These are phyloP conservation scores for Perognathus longimembris DNA, from an alignment of 2,113 vertebrate species.

Conservation along the genomic window DNA sequence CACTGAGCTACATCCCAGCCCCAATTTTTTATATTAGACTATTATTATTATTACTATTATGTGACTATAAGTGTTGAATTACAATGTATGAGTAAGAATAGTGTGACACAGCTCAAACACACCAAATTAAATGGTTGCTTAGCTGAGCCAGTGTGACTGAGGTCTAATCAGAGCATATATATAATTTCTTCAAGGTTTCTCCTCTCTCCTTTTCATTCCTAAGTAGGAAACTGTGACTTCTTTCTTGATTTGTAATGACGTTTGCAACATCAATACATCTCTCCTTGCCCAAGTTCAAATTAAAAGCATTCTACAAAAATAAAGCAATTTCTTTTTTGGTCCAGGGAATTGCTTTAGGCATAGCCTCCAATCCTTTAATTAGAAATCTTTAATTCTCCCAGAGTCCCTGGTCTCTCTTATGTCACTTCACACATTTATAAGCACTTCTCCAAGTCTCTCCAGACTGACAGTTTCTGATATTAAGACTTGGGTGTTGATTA, in stretches of 20 bases:
- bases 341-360: background rate
- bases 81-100: slow-evolving; percentile 9
- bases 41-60: background rate
- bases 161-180: background rate
- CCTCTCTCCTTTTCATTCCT: background rate
- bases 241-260: slow-evolving; percentile 29
- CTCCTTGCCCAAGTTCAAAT: background rate
- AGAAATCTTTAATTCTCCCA: background rate
- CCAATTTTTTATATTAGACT: slow-evolving; percentile 41
- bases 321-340: slow-evolving; percentile 1
- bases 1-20: no score
- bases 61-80: background rate
- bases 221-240: background rate
- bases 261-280: background rate
- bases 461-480: slow-evolving; percentile 3
- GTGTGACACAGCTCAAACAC: background rate
- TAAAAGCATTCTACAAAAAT: background rate
- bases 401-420: slow-evolving; percentile 5
- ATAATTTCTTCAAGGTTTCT: background rate
- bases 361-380: background rate
- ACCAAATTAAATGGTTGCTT: background rate
- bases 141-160: background rate
- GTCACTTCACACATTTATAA: background rate
- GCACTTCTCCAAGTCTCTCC: background rate
- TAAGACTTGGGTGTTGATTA: background rate